Percentiles rank a stretch among this genome's conserved stretches.
Conservation (phyloP, 2,888 invertebrate genomes). For the Andrena chrysosceles region DNA sequence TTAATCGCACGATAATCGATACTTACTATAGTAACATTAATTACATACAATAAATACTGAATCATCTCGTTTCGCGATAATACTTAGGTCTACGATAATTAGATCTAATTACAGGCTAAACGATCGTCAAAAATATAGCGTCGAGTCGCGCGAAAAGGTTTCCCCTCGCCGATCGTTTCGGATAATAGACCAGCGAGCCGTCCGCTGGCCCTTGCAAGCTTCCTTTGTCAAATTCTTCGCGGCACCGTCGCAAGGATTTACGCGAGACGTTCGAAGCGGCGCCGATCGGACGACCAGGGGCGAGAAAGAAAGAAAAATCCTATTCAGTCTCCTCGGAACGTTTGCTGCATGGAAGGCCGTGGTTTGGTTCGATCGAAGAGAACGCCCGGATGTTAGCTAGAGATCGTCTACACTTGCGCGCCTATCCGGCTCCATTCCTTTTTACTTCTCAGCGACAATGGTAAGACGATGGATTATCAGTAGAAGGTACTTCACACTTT, state of each 20-base stretch:
- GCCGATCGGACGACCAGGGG: conserved; percentile 16
- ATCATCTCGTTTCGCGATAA: conserved; percentile 27
- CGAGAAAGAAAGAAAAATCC: conserved; percentile 17
- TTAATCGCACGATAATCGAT: conserved; percentile 49
- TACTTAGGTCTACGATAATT: conserved; percentile 48
- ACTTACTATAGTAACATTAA: conserved; percentile 60
- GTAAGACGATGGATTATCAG: conserved; percentile 58
- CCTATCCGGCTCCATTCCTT: neutral
- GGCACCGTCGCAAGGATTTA: conserved; percentile 1
- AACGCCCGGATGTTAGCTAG: conserved; percentile 38
- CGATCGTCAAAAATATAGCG: conserved; percentile 56
- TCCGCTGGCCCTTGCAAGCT: conserved; percentile 5
- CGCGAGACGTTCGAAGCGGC: conserved; percentile 24
- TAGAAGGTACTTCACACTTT: conserved; percentile 51
- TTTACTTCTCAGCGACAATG: conserved; percentile 19
- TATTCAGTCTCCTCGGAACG: conserved; percentile 69
- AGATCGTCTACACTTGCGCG: conserved; percentile 23
- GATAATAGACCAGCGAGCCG: conserved; percentile 32
- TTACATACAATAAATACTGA: conserved; percentile 62
- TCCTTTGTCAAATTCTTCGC: neutral
- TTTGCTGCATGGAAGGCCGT: conserved; percentile 71
- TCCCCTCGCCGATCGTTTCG: conserved; percentile 37
- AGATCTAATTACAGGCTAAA: conserved; percentile 59
- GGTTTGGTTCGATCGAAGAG: conserved; percentile 64
- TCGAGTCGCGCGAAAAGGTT: conserved; percentile 34